These are phyloP conservation scores for Colletes latitarsis DNA, from an alignment of 1,140 invertebrate genomes.

Conservation along the genomic window DNA sequence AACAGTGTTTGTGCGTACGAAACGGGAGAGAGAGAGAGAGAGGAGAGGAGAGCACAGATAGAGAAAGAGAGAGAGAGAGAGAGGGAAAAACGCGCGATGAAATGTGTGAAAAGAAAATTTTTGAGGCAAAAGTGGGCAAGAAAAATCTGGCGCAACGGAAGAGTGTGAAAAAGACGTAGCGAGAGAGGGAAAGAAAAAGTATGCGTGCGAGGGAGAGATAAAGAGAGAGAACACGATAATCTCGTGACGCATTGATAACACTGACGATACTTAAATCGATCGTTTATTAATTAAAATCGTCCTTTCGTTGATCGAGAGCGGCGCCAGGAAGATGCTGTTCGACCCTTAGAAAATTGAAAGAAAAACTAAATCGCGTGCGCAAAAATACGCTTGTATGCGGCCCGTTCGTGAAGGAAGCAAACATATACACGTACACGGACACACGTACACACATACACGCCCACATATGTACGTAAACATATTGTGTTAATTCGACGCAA, in stretches of 20 bases:
- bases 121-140: not conserved
- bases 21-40: not conserved
- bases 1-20: constrained; percentile 63
- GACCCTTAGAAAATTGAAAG: constrained; percentile 6
- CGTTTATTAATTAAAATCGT: constrained; percentile 36
- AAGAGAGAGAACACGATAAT: not conserved
- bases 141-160: not conserved
- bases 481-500: constrained; percentile 45
- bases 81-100: not conserved
- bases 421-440: constrained; percentile 22
- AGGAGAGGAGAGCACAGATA: not conserved
- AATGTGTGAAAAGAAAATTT: not conserved
- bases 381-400: constrained; percentile 27
- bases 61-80: not conserved
- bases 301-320: constrained; percentile 66
- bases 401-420: constrained; percentile 40
- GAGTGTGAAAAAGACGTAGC: not conserved
- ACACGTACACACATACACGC: constrained; percentile 14
- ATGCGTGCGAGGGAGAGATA: not conserved
- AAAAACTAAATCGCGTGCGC: constrained; percentile 32
- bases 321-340: constrained; percentile 46
- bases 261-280: constrained; percentile 61
- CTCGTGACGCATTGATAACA: constrained; percentile 58
- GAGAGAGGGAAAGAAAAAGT: not conserved
- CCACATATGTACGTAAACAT: not conserved